Conservation (phyloP, 1,140 invertebrate species). For the Penaeus japonicus region DNA sequence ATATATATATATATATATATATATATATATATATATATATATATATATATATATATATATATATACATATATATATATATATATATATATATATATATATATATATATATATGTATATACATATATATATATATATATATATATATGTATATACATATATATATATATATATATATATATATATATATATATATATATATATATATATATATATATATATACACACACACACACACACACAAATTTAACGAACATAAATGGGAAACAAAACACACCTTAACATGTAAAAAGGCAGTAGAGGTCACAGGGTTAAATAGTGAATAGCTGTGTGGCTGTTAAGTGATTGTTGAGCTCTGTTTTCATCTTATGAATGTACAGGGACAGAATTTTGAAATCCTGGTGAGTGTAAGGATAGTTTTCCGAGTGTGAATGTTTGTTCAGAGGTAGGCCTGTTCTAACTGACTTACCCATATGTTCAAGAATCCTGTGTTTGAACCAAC, state of each 20-base stretch:
- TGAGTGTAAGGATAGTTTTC: too few relatives aligned
- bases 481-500: too few relatives aligned
- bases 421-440: too few relatives aligned
- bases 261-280: not conserved
- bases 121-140: not conserved
- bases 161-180: not conserved
- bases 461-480: too few relatives aligned
- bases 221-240: not conserved
- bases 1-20: not conserved
- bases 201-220: constrained; percentile 30
- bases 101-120: not conserved
- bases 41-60: not conserved
- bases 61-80: not conserved
- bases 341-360: too few relatives aligned
- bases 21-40: not conserved
- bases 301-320: too few relatives aligned
- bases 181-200: constrained; percentile 11
- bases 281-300: not conserved
- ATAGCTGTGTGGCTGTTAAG: too few relatives aligned
- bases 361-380: too few relatives aligned
- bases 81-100: not conserved
- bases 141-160: not conserved
- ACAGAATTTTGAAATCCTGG: too few relatives aligned
- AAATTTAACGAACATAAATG: not conserved
- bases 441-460: too few relatives aligned